These are phyloP conservation scores for Sarcophaga caerulescens DNA, from an alignment of 2,888 invertebrate species.

Conservation along the genomic window DNA sequence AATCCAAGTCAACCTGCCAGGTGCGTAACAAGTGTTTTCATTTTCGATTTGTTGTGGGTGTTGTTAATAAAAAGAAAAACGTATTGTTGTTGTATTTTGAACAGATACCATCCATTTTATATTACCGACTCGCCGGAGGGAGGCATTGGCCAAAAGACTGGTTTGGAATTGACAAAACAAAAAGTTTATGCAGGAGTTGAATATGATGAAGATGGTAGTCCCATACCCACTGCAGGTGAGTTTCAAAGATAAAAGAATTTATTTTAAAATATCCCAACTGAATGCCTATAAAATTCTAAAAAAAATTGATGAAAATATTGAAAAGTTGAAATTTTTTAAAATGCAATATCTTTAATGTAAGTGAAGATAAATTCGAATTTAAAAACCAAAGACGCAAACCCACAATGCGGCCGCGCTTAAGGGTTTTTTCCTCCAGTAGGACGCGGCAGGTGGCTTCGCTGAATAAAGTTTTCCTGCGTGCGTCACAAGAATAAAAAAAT, in stretches of 20 bases:
- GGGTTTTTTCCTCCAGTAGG: too few species aligned
- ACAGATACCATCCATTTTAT: constrained; percentile 93
- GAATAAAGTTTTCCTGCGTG: too few species aligned
- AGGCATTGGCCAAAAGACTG: constrained; percentile 90
- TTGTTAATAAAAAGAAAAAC: neutral
- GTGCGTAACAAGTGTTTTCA: constrained; percentile 76
- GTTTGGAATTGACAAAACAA: constrained; percentile 86
- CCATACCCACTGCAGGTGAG: constrained; percentile 89
- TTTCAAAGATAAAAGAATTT: neutral
- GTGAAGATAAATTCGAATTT: too few species aligned
- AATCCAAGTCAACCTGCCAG: constrained; percentile 90
- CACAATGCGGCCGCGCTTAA: too few species aligned
- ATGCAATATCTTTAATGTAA: too few species aligned
- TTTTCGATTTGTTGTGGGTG: neutral
- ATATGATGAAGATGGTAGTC: constrained; percentile 88
- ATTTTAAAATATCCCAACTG: too few species aligned
- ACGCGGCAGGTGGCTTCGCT: too few species aligned
- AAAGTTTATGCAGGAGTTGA: constrained; percentile 91
- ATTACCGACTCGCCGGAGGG: constrained; percentile 93
- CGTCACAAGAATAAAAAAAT: too few species aligned
- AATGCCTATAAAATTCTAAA: too few species aligned
- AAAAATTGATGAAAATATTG: too few species aligned
- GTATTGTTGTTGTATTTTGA: neutral
- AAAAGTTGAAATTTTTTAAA: too few species aligned
- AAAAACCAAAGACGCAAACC: too few species aligned